A percentile compares a stretch with the other conserved stretches of the same genome.
phyloP scores from a whole-genome alignment of 2,797 vertebrate genomes.

The Phrynocephalus forsythii region DNA sequence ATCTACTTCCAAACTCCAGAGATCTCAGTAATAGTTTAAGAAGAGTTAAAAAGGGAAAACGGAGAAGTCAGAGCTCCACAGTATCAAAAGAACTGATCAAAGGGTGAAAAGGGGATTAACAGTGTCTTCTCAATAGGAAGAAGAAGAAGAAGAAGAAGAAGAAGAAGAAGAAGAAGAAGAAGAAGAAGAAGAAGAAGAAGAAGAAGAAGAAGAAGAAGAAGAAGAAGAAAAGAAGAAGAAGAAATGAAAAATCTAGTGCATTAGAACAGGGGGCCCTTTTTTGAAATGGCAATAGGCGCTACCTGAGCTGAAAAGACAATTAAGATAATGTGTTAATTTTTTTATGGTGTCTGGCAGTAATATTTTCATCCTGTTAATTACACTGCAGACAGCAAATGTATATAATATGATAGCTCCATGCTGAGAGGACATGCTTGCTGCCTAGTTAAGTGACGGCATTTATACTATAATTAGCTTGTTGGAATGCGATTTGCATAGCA shows the following conservation, averaged over 20 bases:
- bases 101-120: conserved; percentile 80
- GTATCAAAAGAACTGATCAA: conserved; percentile 79
- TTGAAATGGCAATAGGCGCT: conserved; percentile 83
- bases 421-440: conserved; percentile 77
- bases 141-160: conserved; percentile 67
- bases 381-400: conserved; percentile 80
- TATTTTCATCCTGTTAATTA: conserved; percentile 86
- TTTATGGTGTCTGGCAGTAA: conserved; percentile 80
- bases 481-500: conserved; percentile 81
- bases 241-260: conserved; percentile 74
- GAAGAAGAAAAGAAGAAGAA: conserved; percentile 60
- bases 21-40: conserved; percentile 74
- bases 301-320: conserved; percentile 85
- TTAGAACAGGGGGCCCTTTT: conserved; percentile 72
- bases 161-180: conserved; percentile 44
- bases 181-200: conserved; percentile 56
- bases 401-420: conserved; percentile 78
- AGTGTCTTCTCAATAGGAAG: conserved; percentile 67
- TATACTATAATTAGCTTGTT: conserved; percentile 86
- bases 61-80: conserved; percentile 72
- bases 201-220: conserved; percentile 65
- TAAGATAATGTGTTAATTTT: conserved; percentile 85
- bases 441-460: conserved; percentile 80
- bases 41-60: conserved; percentile 76
- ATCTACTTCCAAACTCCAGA: conserved; percentile 59